A percentile compares a stretch with the other conserved stretches of the same genome.
These are phyloP conservation scores for Dryadula phaetusa DNA, from an alignment of 2,888 invertebrate species.

Conservation along the genomic window DNA sequence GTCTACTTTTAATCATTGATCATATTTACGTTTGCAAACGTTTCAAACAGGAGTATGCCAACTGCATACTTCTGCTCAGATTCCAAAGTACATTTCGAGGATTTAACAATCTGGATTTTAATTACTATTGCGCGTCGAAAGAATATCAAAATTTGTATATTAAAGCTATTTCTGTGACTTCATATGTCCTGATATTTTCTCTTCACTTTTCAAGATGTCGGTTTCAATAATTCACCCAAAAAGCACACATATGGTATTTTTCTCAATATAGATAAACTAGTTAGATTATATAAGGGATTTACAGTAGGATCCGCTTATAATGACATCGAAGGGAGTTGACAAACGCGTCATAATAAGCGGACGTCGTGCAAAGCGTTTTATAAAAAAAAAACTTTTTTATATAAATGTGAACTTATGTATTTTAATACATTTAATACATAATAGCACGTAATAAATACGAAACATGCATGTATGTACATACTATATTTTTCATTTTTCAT, in stretches of 20 bases:
- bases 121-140: neutral
- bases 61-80: neutral
- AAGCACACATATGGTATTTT: too few species aligned
- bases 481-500: neutral
- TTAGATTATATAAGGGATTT: too few species aligned
- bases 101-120: neutral
- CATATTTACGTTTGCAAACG: constrained; percentile 2
- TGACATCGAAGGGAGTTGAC: neutral
- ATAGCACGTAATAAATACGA: too few species aligned
- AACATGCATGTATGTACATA: neutral
- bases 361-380: constrained; percentile 4
- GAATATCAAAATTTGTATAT: neutral
- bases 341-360: neutral
- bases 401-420: too few species aligned
- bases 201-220: too few species aligned
- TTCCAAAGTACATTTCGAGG: neutral
- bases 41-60: neutral
- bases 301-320: neutral
- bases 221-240: too few species aligned
- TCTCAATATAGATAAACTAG: too few species aligned
- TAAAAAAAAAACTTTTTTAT: neutral
- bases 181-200: too few species aligned
- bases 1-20: neutral
- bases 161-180: too few species aligned
- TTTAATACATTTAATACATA: too few species aligned